Evolutionary conservation across 2,113 vertebrate genomes (phyloP), one percentile per base, ranked within the genome.

Genomic region (Tetraodon nigroviridis): DNA sequence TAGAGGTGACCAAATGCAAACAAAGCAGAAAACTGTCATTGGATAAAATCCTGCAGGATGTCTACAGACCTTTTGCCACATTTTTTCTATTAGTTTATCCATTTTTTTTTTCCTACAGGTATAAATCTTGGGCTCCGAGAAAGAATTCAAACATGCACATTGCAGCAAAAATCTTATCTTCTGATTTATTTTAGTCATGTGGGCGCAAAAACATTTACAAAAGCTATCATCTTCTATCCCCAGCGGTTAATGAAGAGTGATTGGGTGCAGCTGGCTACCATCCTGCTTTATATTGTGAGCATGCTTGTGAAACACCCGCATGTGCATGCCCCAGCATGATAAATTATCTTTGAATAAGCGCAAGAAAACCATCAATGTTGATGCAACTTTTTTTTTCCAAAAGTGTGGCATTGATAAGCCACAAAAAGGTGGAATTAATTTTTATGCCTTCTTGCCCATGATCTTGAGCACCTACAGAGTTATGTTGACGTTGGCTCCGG

Each of bases 401-500:
- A 46, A 0, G 44, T 17, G 15, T 46, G 11, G 15, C 15, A n/a
- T 46, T 46, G n/a, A 46, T 17, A 7, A n/a, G 44, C n/a, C 15
- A n/a, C 44, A 13, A 13, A 46, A 46, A 46, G 0, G 17, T 6
- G 45, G 22, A 57, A 6, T 2, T 44, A 54, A 47, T 47, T 45
- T 59, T n/a, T 19, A 41, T 32, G 24, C 24, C 5, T 61, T 52
- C 48, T 58, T 55, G 63, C 44, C 64, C 73, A 32, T 65, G 77
- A 62, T 81, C 56, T 55, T 32, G 69, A 71, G 60, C 73, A 75
- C 68, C 76, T 63, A 52, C 22, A 56, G 51, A 41, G 29, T 27
- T 40, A 42, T 80, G 79, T 84, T 83, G 72, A 81, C 44, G 50
- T 80, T 83, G 78, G 82, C 80, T 22, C 49, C 71, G 56, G 52